Conservation (phyloP, 2,113 vertebrate genomes). For the Stomatorhinus ivindoensis region DNA sequence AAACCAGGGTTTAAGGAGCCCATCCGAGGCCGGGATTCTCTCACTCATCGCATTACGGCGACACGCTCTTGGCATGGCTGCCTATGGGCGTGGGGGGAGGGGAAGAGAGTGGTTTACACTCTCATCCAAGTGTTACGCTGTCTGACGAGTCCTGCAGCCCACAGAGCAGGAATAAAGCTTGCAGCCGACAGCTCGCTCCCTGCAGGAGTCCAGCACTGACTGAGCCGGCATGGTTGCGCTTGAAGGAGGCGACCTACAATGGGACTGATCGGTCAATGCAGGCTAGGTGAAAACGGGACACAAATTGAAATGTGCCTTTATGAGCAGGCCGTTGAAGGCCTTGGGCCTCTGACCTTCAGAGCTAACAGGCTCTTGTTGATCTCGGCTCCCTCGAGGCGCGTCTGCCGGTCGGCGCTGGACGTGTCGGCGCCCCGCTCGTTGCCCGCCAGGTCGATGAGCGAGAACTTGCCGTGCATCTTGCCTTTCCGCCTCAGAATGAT, state of each 20-base stretch:
- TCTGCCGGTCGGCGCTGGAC: conserved; percentile 92
- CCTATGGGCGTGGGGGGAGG: neutral
- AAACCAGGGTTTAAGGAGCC: neutral
- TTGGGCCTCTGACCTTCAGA: conserved; percentile 74
- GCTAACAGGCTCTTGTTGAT: conserved; percentile 98
- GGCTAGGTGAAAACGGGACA: neutral
- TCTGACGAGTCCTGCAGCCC: neutral
- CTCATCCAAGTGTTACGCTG: neutral
- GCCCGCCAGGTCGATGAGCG: conserved; percentile 93
- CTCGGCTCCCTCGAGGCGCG: conserved; percentile 90
- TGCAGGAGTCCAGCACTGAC: neutral
- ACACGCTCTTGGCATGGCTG: neutral
- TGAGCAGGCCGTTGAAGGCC: neutral
- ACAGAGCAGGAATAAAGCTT: neutral
- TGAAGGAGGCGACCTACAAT: neutral
- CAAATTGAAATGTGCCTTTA: neutral
- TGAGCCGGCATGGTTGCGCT: neutral
- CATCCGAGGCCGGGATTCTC: neutral
- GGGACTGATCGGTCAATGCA: neutral
- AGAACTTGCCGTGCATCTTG: conserved; percentile 97
- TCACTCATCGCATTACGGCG: neutral
- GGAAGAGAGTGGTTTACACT: neutral
- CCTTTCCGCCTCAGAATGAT: conserved; percentile 88
- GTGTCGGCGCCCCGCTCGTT: conserved; percentile 96
- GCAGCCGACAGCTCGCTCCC: neutral